phyloP scores from a whole-genome alignment of 2,113 vertebrate genomes.

The Callionymus lyra region DNA sequence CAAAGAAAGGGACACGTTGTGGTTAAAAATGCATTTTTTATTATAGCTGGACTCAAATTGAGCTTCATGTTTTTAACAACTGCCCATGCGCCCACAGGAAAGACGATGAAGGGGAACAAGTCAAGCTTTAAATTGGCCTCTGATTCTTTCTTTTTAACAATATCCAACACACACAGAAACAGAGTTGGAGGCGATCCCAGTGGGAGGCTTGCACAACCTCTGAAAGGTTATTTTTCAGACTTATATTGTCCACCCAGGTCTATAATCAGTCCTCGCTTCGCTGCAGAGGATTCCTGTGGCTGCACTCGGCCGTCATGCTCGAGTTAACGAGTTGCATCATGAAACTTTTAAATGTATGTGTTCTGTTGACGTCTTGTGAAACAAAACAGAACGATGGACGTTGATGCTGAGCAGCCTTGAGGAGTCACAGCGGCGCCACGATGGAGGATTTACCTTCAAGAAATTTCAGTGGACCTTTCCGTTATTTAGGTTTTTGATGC shows the following conservation, averaged over 20 bases:
- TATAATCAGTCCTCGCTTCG: conserved; percentile 33
- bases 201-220: too few species aligned
- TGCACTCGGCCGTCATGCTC: conserved; percentile 42
- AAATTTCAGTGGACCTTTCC: too few species aligned
- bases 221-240: conserved; percentile 38
- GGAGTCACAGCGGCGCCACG: too few species aligned
- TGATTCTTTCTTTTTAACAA: conserved; percentile 40
- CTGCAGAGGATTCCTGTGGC: conserved; percentile 43
- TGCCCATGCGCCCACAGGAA: conserved; percentile 27
- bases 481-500: too few species aligned
- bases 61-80: conserved; percentile 4
- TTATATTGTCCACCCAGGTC: conserved; percentile 17
- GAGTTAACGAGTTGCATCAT: conserved; percentile 25
- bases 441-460: too few species aligned
- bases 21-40: too few species aligned
- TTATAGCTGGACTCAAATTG: too few species aligned
- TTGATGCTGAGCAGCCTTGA: too few species aligned
- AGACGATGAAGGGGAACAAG: conserved; percentile 34
- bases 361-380: too few species aligned
- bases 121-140: conserved; percentile 48
- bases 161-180: conserved; percentile 32
- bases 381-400: too few species aligned
- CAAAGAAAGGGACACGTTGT: too few species aligned
- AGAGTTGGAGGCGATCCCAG: background rate
- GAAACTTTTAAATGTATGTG: conserved; percentile 17